Base-by-base conservation (phyloP, 2,888 invertebrate genomes). In the Resseliella maxima region DNA sequence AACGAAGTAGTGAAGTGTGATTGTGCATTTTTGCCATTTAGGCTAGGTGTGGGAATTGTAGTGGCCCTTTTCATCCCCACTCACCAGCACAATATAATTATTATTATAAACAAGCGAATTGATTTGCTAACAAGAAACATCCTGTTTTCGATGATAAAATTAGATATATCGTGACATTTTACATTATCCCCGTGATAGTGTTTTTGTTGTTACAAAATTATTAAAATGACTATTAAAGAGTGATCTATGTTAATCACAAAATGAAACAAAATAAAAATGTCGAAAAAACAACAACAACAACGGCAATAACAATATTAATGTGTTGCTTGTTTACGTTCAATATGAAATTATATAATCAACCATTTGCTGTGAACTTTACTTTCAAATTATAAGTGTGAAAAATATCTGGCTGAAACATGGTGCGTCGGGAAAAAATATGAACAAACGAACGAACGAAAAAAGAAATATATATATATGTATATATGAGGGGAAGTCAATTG, bases 301-400 rank as follows among this genome's bases (percentile, higher is more conserved):
- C 10, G 59, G 15, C 59, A 59, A 5, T 50, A 8, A 50, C 46
- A 18, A 50, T 2, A 50, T 72, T 72, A 72, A 72, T 31, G 72
- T 72, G 18, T 31, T 72, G 72, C 72, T 18, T 31, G 31, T 72
- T 72, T 35, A 27, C 15, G n/a, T 59, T 59, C 27, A 59, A 59
- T 59, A 27, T 27, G 18, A 72, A 72, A 31, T 72, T 72, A 72
- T 72, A 72, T 72, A 72, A 72, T 72, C 59, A 59, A n/a, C n/a
- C 72, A 72, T 27, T 72, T n/a, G 15, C 72, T 27, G 31, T 72
- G 72, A 72, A 72, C 72, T 72, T 72, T 72, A 72, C 72, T 72
- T 72, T 72, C 72, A 35, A 72, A 72, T 72, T 72, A 72, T 72
- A 72, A 72, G 72, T 72, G 72, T 72, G 72, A 72, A 72, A 72